Percentiles rank a stretch among this genome's conserved stretches.
Conservation (phyloP, 2,888 invertebrate genomes). For the Stratiomys singularior region DNA sequence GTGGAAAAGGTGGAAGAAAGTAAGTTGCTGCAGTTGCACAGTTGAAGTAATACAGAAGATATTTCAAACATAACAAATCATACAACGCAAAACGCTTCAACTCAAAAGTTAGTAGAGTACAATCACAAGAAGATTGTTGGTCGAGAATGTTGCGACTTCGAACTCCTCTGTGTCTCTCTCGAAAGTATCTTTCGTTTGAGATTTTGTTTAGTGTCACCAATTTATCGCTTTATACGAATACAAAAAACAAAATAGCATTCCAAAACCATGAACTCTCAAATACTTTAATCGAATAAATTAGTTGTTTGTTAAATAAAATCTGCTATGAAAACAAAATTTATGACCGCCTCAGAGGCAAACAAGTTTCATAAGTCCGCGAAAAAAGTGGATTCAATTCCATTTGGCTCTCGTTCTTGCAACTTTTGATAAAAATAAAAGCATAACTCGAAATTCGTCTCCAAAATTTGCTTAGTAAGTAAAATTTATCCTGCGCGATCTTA, state of each 20-base stretch:
- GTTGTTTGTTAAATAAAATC: not conserved
- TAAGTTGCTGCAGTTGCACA: not conserved
- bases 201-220: constrained; percentile 36
- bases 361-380: no score
- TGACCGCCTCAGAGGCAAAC: no score
- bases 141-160: constrained; percentile 58
- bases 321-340: no score
- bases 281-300: not conserved
- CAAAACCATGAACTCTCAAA: not conserved
- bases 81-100: constrained; percentile 22
- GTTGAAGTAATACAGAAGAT: constrained; percentile 2
- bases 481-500: no score
- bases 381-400: no score
- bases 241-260: constrained; percentile 6
- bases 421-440: no score
- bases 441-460: no score
- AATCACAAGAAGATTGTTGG: constrained; percentile 58
- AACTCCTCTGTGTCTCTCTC: constrained; percentile 36
- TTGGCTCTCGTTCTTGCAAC: no score
- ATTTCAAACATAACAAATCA: constrained; percentile 27
- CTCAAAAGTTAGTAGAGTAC: constrained; percentile 19
- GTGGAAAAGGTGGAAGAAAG: not conserved
- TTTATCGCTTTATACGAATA: constrained; percentile 7
- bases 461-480: no score
- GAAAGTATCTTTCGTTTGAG: not conserved